These are phyloP conservation scores for Amphiduros pacificus DNA, from an alignment of 2,888 invertebrate genomes.

Conservation along the genomic window DNA sequence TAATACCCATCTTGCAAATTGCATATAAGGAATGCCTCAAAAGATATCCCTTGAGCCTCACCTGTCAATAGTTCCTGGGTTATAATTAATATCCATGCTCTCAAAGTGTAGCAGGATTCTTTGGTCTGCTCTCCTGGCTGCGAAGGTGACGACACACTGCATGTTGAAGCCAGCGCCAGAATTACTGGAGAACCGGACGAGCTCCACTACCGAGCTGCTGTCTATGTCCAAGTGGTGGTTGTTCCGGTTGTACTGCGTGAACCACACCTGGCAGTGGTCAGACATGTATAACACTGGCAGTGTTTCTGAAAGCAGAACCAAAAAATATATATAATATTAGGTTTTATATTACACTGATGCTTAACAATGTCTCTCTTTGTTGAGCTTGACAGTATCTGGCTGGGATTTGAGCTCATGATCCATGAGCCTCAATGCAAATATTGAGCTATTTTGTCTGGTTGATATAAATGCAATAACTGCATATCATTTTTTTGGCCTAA, in stretches of 20 bases:
- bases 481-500: no score
- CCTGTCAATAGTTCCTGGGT: conserved; percentile 7
- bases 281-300: conserved; percentile 5
- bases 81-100: conserved; percentile 8
- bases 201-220: conserved; percentile 5
- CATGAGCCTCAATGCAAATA: no score
- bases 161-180: not conserved
- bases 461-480: no score
- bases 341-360: no score
- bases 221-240: conserved; percentile 4
- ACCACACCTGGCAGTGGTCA: not conserved
- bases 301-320: not conserved
- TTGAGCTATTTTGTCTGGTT: no score
- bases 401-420: no score
- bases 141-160: conserved; percentile 3
- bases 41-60: no score
- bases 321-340: not conserved
- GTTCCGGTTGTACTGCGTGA: not conserved
- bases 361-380: no score
- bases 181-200: no score
- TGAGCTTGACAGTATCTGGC: no score
- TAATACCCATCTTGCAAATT: no score
- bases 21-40: no score
- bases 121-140: conserved; percentile 3
- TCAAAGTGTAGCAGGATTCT: conserved; percentile 9